Conservation (phyloP, 1,140 invertebrate species). For the Dreissena polymorpha region DNA sequence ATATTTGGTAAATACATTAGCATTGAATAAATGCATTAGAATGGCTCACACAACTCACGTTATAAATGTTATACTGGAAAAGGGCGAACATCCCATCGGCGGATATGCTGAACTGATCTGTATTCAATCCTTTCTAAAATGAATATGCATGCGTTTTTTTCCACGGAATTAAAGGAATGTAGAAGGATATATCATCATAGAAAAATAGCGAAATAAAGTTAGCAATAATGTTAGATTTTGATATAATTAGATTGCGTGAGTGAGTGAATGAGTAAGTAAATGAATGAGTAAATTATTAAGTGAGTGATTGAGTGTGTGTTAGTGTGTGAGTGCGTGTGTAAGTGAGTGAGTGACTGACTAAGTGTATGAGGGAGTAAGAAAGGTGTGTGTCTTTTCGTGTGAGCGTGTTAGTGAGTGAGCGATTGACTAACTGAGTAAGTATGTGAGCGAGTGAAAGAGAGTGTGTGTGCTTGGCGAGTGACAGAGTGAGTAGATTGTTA, state of each 20-base stretch:
- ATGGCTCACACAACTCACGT: conserved; percentile 76
- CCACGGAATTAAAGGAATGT: not conserved
- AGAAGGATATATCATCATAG: too few relatives aligned
- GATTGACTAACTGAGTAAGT: not conserved
- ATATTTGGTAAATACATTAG: not conserved
- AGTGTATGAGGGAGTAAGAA: not conserved
- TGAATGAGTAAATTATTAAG: not conserved
- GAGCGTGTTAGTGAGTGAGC: not conserved
- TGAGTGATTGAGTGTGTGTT: conserved; percentile 5
- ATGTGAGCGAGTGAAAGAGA: not conserved
- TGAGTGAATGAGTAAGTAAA: conserved; percentile 20
- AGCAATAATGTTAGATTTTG: too few relatives aligned
- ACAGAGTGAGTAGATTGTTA: too few relatives aligned
- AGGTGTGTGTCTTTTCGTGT: not conserved
- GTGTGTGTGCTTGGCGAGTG: not conserved
- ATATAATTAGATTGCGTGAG: not conserved
- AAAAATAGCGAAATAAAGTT: not conserved
- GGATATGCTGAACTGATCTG: conserved; percentile 89
- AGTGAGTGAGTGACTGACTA: not conserved
- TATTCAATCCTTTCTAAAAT: conserved; percentile 81
- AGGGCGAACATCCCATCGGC: conserved; percentile 92
- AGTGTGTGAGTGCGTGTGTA: not conserved
- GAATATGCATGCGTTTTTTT: not conserved
- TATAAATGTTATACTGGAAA: conserved; percentile 89
- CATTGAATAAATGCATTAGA: not conserved